These are phyloP conservation scores for Nesogale talazaci DNA, from an alignment of 2,113 vertebrate species.

Conservation along the genomic window DNA sequence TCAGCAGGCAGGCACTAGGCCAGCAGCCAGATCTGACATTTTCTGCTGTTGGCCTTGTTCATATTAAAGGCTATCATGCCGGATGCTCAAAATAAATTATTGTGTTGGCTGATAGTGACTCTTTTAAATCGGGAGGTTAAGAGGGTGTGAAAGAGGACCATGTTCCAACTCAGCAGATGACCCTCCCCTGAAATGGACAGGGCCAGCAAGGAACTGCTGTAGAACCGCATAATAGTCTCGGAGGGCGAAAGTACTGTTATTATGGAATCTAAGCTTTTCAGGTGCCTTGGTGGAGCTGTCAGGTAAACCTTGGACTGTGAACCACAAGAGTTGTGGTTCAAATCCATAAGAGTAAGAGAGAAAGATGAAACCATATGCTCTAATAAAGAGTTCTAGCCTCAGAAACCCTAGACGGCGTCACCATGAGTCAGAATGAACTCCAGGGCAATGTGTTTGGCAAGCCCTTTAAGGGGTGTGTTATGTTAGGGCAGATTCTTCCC, in stretches of 20 bases:
- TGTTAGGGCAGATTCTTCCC: neutral
- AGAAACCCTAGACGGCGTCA: too few relatives aligned
- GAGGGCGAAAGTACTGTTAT: neutral
- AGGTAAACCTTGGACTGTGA: too few relatives aligned
- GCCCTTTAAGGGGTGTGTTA: too few relatives aligned
- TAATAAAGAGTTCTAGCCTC: too few relatives aligned
- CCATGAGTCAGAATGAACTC: too few relatives aligned
- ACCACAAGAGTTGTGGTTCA: too few relatives aligned
- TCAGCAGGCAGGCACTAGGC: neutral
- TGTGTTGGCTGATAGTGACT: neutral
- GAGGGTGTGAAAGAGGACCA: neutral
- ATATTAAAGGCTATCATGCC: constrained; percentile 28
- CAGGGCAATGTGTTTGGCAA: too few relatives aligned
- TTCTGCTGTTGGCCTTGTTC: constrained; percentile 38
- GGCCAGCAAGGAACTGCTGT: neutral
- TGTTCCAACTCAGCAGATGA: neutral
- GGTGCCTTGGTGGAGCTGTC: too few relatives aligned
- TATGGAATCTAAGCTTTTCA: neutral
- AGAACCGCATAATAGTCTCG: constrained; percentile 45
- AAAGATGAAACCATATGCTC: too few relatives aligned
- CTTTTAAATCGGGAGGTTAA: constrained; percentile 55
- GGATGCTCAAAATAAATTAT: constrained; percentile 40
- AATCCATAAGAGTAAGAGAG: too few relatives aligned
- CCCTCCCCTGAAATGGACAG: neutral
- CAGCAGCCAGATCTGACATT: neutral